phyloP scores from a whole-genome alignment of 2,888 invertebrate species.

The Bombylius discolor region DNA sequence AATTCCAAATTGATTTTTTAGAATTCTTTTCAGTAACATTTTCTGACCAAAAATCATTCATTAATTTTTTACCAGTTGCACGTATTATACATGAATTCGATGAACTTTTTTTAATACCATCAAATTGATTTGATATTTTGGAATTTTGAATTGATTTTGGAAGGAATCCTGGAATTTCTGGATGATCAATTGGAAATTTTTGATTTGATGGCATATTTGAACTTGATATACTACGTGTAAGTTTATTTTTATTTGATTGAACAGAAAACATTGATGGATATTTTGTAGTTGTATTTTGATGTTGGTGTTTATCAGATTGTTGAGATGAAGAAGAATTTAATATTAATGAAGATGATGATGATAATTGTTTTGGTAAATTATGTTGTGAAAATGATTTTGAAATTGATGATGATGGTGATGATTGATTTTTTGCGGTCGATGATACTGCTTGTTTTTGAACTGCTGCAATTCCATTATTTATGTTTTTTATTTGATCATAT shows the following conservation, averaged over 20 bases:
- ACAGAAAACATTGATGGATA: constrained; percentile 31
- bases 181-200: constrained; percentile 14
- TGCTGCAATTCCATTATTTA: constrained; percentile 13
- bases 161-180: constrained; percentile 13
- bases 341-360: background rate
- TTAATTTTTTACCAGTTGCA: constrained; percentile 30
- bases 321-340: background rate
- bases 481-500: constrained; percentile 30
- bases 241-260: constrained; percentile 13
- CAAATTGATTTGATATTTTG: constrained; percentile 13
- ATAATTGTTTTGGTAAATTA: background rate
- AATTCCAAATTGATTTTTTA: constrained; percentile 29
- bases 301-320: background rate
- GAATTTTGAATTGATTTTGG: constrained; percentile 6
- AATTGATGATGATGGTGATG: constrained; percentile 13
- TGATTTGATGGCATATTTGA: constrained; percentile 24
- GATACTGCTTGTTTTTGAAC: background rate
- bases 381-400: constrained; percentile 33
- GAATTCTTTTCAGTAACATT: constrained; percentile 31
- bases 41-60: constrained; percentile 36
- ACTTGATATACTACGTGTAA: constrained; percentile 34
- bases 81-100: constrained; percentile 18
- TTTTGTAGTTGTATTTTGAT: background rate
- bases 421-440: constrained; percentile 4
- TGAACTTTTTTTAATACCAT: constrained; percentile 16